Conservation (phyloP, 2,113 vertebrate genomes). For the Onychostoma macrolepis region DNA sequence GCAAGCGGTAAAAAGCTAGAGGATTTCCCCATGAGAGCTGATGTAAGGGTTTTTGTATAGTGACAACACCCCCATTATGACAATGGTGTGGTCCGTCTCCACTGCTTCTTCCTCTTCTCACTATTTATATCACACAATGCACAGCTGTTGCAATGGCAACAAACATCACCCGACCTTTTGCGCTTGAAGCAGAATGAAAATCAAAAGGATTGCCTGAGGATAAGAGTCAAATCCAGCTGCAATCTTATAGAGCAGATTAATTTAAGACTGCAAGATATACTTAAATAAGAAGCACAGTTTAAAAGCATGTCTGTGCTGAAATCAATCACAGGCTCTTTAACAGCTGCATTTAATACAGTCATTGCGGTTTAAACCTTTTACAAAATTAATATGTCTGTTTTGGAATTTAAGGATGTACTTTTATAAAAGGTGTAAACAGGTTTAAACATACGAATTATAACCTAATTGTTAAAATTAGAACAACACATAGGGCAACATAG, state of each 20-base stretch:
- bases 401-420: neutral
- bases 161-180: neutral
- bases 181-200: conserved; percentile 32
- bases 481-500: neutral
- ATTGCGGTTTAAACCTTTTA: neutral
- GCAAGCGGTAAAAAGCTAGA: neutral
- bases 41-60: neutral
- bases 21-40: neutral
- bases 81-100: neutral
- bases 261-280: neutral
- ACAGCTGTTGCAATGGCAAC: conserved; percentile 15
- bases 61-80: conserved; percentile 4
- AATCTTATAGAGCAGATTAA: conserved; percentile 45
- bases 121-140: conserved; percentile 26
- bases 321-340: neutral
- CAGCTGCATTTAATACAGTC: neutral
- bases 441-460: neutral
- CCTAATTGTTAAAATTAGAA: neutral
- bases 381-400: neutral
- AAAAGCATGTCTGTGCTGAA: neutral
- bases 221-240: conserved; percentile 33
- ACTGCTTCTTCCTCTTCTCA: neutral
- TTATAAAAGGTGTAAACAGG: neutral
- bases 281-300: neutral
- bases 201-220: conserved; percentile 20